A percentile compares a stretch with the other conserved stretches of the same genome.
Conservation (phyloP, 2,113 vertebrate genomes). For the Sialia sialis region DNA sequence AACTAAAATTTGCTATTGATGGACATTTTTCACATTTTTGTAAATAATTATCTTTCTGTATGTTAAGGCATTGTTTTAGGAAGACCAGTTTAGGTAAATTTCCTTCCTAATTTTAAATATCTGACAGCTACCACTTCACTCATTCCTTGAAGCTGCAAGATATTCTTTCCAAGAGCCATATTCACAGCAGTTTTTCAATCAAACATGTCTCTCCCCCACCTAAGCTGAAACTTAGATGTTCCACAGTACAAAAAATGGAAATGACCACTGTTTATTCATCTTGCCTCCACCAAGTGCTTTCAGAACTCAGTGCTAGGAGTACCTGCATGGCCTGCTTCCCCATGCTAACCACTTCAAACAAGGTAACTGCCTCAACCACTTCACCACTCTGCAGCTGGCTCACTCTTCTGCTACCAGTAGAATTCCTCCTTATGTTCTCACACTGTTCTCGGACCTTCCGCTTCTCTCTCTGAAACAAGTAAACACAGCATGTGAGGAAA, state of each 20-base stretch:
- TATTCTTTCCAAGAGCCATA: neutral
- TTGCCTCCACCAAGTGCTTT: neutral
- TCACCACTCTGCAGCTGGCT: slow-evolving; percentile 65
- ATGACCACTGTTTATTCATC: neutral
- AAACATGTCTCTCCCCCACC: neutral
- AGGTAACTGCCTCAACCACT: slow-evolving; percentile 80
- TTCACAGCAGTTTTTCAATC: neutral
- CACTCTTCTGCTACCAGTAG: slow-evolving; percentile 38
- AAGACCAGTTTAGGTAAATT: neutral
- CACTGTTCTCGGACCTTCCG: slow-evolving; percentile 67
- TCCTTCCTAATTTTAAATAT: neutral
- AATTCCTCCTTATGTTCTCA: slow-evolving; percentile 75
- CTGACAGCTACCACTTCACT: neutral
- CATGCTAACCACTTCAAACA: slow-evolving; percentile 90
- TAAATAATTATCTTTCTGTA: neutral
- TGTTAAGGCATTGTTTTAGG: neutral
- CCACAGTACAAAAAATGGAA: neutral
- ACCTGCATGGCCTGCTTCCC: slow-evolving; percentile 88
- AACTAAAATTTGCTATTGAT: neutral
- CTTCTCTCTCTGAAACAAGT: slow-evolving; percentile 67
- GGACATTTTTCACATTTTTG: neutral
- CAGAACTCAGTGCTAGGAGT: neutral
- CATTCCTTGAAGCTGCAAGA: neutral
- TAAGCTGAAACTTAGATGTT: neutral
- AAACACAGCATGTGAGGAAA: neutral